Percentiles rank a stretch among this genome's conserved stretches.
Evolutionary conservation across 2,113 vertebrate species (phyloP).

Genomic region (Felis catus): F.catus_Fca126_mat1.0 CM031418.1:122487001-122487500

Average conservation of each 20-base stretch:
- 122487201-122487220: constrained; percentile 23
- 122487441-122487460: too few species aligned
- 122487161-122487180: neutral
- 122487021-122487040: too few species aligned
- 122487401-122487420: too few species aligned
- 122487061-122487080: neutral
- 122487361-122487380: too few species aligned
- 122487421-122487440: too few species aligned
- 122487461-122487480: too few species aligned
- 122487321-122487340: too few species aligned
- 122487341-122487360: too few species aligned
- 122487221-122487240: neutral
- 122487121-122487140: neutral
- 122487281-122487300: neutral
- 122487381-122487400: too few species aligned
- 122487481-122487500: too few species aligned
- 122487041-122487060: neutral
- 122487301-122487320: neutral
- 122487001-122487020: too few species aligned
- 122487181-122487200: neutral
- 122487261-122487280: neutral
- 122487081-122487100: neutral
- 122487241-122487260: neutral
- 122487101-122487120: neutral
- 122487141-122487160: neutral